Percentiles rank a stretch among this genome's conserved stretches.
phyloP scores from a whole-genome alignment of 1,140 invertebrate genomes.

The Dendroctonus ponderosae region DNA sequence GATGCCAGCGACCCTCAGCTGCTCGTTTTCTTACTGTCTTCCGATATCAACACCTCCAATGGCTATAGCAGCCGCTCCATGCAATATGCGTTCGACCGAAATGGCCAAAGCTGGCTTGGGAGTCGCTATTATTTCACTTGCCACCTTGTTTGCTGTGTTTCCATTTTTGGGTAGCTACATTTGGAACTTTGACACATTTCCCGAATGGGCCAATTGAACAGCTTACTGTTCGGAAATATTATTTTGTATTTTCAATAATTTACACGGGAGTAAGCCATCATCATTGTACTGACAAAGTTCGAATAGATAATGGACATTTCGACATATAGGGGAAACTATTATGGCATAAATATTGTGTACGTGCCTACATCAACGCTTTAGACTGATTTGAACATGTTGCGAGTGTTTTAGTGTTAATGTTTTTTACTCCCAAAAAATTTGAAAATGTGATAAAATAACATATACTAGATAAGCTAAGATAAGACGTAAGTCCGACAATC shows the following conservation, averaged over 20 bases:
- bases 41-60: constrained; percentile 90
- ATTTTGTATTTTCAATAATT: neutral
- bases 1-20: constrained; percentile 76
- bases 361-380: too few species aligned
- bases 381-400: too few species aligned
- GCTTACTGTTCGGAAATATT: neutral
- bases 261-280: neutral
- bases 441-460: too few species aligned
- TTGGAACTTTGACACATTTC: constrained; percentile 59
- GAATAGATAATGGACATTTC: neutral
- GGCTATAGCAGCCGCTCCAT: constrained; percentile 84
- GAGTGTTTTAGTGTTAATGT: too few species aligned
- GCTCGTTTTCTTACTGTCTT: constrained; percentile 73
- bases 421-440: too few species aligned
- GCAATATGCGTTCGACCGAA: constrained; percentile 72
- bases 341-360: too few species aligned
- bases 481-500: too few species aligned
- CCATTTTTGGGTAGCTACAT: constrained; percentile 54
- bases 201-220: constrained; percentile 49
- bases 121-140: constrained; percentile 47
- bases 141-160: constrained; percentile 49
- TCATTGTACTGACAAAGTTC: neutral
- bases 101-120: constrained; percentile 60
- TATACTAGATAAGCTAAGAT: too few species aligned
- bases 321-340: neutral